Percentiles rank a stretch among this genome's conserved stretches.
Conservation (phyloP, 2,113 vertebrate species). For the Nothobranchius kuhntae region DNA sequence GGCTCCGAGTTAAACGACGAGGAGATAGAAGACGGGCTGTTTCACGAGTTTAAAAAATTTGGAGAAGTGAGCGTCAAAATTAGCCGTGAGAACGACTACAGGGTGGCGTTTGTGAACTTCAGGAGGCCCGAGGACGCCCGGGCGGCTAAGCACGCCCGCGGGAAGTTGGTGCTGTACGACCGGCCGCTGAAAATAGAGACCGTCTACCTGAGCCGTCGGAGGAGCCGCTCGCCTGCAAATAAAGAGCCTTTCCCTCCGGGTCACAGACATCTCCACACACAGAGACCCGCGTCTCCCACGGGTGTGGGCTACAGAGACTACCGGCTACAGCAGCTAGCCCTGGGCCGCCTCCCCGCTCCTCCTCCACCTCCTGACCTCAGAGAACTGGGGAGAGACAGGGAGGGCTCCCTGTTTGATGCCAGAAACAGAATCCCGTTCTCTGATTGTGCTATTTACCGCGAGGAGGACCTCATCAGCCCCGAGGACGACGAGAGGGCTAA, state of each 20-base stretch:
- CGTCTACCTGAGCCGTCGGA: slow-evolving; percentile 82
- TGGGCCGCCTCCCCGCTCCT: slow-evolving; percentile 88
- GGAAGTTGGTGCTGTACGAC: slow-evolving; percentile 91
- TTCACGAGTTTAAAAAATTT: slow-evolving; percentile 96
- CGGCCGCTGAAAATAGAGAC: slow-evolving; percentile 93
- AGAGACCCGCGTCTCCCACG: slow-evolving; percentile 86
- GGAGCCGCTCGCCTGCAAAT: slow-evolving; percentile 87
- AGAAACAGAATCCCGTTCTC: slow-evolving; percentile 86
- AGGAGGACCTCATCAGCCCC: slow-evolving; percentile 87
- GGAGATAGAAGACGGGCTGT: slow-evolving; percentile 94
- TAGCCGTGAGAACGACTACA: slow-evolving; percentile 86
- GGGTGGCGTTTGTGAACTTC: slow-evolving; percentile 95
- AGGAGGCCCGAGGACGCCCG: slow-evolving; percentile 92
- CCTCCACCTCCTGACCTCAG: slow-evolving; percentile 80
- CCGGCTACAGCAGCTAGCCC: slow-evolving; percentile 90
- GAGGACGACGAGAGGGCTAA: slow-evolving; percentile 96
- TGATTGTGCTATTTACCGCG: slow-evolving; percentile 83
- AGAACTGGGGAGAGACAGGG: slow-evolving; percentile 87
- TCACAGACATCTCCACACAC: slow-evolving; percentile 79
- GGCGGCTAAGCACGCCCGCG: slow-evolving; percentile 92
- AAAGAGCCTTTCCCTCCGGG: slow-evolving; percentile 83
- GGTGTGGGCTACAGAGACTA: slow-evolving; percentile 90
- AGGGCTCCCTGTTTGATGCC: slow-evolving; percentile 87
- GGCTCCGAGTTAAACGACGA: slow-evolving; percentile 94
- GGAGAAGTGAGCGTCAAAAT: slow-evolving; percentile 97